phyloP scores from a whole-genome alignment of 1,140 invertebrate genomes.

The Diachasma alloeum region DNA sequence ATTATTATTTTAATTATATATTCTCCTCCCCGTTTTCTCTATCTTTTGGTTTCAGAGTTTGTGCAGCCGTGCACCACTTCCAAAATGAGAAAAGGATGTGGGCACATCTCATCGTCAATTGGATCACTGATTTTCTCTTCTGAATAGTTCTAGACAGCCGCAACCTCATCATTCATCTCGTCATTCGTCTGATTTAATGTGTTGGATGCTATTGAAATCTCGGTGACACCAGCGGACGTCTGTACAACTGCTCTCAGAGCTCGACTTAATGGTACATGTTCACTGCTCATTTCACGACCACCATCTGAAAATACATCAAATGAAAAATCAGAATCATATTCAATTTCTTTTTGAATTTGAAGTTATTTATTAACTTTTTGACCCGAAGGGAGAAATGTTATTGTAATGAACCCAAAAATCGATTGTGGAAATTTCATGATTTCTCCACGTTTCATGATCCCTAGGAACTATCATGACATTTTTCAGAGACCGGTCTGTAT shows the following conservation, averaged over 20 bases:
- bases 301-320: constrained; percentile 48
- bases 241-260: constrained; percentile 56
- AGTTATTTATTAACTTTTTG: no score
- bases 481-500: no score
- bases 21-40: background rate
- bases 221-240: constrained; percentile 57
- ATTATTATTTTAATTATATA: no score
- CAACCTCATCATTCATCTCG: constrained; percentile 48
- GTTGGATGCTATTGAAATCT: constrained; percentile 56
- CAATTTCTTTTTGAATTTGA: no score
- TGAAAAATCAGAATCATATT: no score
- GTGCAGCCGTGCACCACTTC: background rate
- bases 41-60: background rate
- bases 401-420: no score
- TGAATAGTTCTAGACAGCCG: constrained; percentile 49
- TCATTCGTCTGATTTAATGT: constrained; percentile 51
- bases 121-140: background rate
- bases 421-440: no score
- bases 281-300: constrained; percentile 51
- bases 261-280: constrained; percentile 56
- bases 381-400: no score
- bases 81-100: background rate
- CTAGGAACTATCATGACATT: no score
- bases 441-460: no score
- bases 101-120: background rate